Conservation (phyloP, 2,113 vertebrate species). For the Antechinus flavipes region DNA sequence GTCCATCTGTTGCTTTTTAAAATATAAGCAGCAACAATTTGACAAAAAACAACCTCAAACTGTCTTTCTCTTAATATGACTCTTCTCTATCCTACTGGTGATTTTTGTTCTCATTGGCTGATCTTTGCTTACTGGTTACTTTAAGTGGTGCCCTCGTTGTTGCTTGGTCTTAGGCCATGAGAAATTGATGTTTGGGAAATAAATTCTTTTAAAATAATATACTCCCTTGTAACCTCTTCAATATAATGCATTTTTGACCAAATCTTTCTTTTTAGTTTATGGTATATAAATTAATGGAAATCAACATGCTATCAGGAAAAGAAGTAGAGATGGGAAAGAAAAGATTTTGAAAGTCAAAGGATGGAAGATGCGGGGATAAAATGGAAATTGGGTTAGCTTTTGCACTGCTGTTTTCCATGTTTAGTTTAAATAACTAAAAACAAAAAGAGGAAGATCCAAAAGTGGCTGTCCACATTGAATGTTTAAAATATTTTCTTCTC, state of each 20-base stretch:
- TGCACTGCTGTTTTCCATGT: neutral
- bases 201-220: neutral
- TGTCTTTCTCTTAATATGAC: neutral
- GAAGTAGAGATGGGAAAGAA: neutral
- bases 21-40: neutral
- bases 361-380: neutral
- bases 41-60: neutral
- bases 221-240: neutral
- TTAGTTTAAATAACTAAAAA: constrained; percentile 32
- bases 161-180: neutral
- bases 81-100: neutral
- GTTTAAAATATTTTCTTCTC: constrained; percentile 24
- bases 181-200: neutral
- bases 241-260: neutral
- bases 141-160: neutral
- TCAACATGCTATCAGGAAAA: neutral
- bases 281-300: neutral
- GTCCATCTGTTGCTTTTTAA: neutral
- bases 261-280: neutral
- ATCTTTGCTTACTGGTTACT: neutral
- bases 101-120: neutral
- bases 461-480: neutral
- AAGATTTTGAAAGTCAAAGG: neutral
- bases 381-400: neutral
- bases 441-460: neutral